Conservation (phyloP, 2,113 vertebrate species). For the Ameiurus melas region DNA sequence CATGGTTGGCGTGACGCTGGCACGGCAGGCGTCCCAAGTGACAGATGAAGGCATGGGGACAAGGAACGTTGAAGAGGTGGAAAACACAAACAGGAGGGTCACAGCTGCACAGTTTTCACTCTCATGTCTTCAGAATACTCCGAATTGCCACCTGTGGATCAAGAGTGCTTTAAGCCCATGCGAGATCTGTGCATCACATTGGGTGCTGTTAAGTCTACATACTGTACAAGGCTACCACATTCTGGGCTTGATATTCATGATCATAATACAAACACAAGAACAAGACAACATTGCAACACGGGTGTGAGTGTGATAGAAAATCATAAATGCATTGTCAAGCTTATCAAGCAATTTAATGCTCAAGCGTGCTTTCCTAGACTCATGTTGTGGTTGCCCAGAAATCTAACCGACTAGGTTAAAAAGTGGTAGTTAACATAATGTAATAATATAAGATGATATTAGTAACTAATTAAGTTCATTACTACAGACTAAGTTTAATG, state of each 20-base stretch:
- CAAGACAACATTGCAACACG: background rate
- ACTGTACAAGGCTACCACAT: background rate
- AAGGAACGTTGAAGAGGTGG: slow-evolving; percentile 15
- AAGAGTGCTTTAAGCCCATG: background rate
- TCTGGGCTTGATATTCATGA: background rate
- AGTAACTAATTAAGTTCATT: background rate
- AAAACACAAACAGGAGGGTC: slow-evolving; percentile 29
- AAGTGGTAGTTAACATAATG: background rate
- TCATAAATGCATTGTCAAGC: background rate
- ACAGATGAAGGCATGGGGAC: slow-evolving; percentile 88
- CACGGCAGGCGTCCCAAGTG: slow-evolving; percentile 81
- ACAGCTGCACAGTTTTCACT: slow-evolving; percentile 38
- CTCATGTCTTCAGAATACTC: background rate
- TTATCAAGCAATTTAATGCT: background rate
- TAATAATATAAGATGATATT: background rate
- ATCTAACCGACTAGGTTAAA: background rate
- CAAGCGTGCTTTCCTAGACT: background rate
- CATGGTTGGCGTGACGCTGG: slow-evolving; percentile 50
- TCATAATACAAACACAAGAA: background rate
- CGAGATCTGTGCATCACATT: background rate
- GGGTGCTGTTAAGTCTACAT: background rate
- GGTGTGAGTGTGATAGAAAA: background rate
- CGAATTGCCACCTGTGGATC: background rate
- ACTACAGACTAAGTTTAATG: background rate
- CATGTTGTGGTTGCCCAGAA: background rate